Evolutionary conservation across 2,888 invertebrate genomes (phyloP), one percentile per base, ranked within the genome.

Genomic region (Mycalesis mineus): DNA sequence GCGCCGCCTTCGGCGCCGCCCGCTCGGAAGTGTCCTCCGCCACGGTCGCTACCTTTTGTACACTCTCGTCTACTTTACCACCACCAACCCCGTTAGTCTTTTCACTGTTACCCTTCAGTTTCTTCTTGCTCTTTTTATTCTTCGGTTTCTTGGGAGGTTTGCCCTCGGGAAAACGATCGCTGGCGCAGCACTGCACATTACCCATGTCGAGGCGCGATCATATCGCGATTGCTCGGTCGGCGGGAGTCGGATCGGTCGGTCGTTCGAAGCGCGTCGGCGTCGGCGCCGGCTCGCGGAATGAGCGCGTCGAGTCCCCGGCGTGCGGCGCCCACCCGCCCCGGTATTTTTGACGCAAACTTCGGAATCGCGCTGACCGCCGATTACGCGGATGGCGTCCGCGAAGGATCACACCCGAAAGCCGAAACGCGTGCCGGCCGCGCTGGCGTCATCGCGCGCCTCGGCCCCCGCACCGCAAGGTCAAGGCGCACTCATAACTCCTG

Each of bases 401-500:
- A 82, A 86, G 88, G 88, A 88, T 89, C 87, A 86, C 86, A 85
- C 86, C 88, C 89, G 88, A 89, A 88, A 89, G 89, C 88, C 86
- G 77, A 83, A 77, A 75, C 76, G 82, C 81, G 80, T 76, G 67
- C 67, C 71, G 86, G 76, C 82, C 86, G 84, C 82, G 85, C 78
- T 85, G 87, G 80, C 89, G 88, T 88, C 88, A 88, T 82, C 86
- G 78, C 75, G 70, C 80, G 74, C 78, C 80, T 74, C 82, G 78
- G 77, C 81, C 86, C 83, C 82, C 84, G 78, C 80, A 73, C 84
- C 78, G 78, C 88, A 88, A 88, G 88, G 88, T 88, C 88, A 88
- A 86, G 88, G 86, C 86, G 80, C 73, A 72, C 81, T 84, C 77
- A 84, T 85, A 47, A 55, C 31, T 57, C 62, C 58, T 58, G 58